A percentile compares a stretch with the other conserved stretches of the same genome.
Evolutionary conservation across 2,113 vertebrate species (phyloP).

Genomic region (Hippocampus zosterae): DNA sequence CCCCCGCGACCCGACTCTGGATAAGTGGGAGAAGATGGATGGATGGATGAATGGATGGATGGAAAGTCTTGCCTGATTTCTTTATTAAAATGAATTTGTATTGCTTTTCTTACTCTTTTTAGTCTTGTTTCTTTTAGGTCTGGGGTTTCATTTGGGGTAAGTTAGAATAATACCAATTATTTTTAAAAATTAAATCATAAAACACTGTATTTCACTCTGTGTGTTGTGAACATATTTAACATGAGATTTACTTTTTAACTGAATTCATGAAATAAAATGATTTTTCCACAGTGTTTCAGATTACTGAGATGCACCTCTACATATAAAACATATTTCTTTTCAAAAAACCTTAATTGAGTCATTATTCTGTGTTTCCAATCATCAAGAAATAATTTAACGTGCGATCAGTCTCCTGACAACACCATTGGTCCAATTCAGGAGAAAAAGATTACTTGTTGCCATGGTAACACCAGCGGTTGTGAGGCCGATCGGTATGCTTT

Average conservation of each 20-base stretch:
- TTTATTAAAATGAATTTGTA: too few relatives aligned
- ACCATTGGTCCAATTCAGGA: constrained; percentile 18
- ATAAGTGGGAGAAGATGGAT: too few relatives aligned
- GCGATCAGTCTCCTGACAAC: constrained; percentile 17
- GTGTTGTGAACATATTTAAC: too few relatives aligned
- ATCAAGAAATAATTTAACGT: neutral
- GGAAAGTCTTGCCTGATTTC: too few relatives aligned
- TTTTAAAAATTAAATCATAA: neutral
- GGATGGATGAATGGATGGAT: too few relatives aligned
- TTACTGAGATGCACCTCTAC: neutral
- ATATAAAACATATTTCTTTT: too few relatives aligned
- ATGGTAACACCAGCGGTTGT: constrained; percentile 48
- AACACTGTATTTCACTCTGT: neutral
- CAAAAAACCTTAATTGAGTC: neutral
- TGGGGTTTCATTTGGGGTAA: too few relatives aligned
- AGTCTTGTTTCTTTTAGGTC: too few relatives aligned
- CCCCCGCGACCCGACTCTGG: too few relatives aligned
- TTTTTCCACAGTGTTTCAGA: neutral
- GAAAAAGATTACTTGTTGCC: constrained; percentile 39
- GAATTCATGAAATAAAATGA: neutral
- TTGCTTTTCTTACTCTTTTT: too few relatives aligned
- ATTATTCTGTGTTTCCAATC: neutral
- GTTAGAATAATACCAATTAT: too few relatives aligned
- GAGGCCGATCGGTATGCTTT: constrained; percentile 34
- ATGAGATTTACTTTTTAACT: neutral